A percentile compares a stretch with the other conserved stretches of the same genome.
Evolutionary conservation across 2,113 vertebrate species (phyloP).

Genomic region (Brevimyrus niger): DNA sequence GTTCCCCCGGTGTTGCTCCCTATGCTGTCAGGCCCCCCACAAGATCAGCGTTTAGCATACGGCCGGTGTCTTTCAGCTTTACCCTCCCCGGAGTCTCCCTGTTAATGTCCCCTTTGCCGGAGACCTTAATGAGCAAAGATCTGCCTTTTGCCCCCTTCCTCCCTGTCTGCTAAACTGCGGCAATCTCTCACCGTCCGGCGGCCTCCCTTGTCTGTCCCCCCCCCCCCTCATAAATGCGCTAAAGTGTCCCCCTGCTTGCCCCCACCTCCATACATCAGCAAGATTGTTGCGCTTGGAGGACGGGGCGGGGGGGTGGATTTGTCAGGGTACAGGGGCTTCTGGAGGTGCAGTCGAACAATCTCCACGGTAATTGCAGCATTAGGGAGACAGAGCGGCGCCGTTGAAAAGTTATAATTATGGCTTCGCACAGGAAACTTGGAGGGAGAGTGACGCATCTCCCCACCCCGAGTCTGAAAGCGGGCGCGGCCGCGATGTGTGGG

Average conservation of each 20-base stretch:
- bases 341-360: background rate
- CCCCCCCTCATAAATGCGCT: background rate
- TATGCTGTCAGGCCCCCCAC: background rate
- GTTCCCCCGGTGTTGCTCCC: background rate
- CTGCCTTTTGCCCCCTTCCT: constrained; percentile 40
- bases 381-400: background rate
- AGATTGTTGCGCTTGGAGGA: background rate
- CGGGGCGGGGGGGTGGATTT: background rate
- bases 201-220: background rate
- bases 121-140: constrained; percentile 32
- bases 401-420: constrained; percentile 13
- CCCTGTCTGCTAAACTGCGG: constrained; percentile 60
- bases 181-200: constrained; percentile 61
- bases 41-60: background rate
- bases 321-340: background rate
- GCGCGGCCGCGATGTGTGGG: background rate
- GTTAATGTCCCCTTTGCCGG: background rate
- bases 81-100: background rate
- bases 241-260: constrained; percentile 5
- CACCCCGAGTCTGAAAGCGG: too few relatives aligned
- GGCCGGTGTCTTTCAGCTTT: constrained; percentile 17
- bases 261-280: background rate
- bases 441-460: background rate
- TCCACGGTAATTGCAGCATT: background rate
- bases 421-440: background rate